Evolutionary conservation across 2,888 invertebrate species (phyloP), one percentile per base, ranked within the genome.

Genomic region (Smittia aterrima): DNA sequence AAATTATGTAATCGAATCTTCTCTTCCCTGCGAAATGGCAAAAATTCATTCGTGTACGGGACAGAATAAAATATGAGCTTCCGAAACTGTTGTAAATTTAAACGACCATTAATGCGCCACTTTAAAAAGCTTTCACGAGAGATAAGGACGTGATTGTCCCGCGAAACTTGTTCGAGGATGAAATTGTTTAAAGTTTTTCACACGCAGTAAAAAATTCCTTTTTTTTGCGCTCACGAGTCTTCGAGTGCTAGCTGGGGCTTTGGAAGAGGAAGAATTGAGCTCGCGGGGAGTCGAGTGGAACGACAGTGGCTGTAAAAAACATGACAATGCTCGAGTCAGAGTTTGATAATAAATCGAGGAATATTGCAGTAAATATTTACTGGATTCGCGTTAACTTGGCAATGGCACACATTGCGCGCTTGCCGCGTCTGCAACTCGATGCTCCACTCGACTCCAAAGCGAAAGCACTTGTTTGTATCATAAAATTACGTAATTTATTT

Each of bases 401-500:
- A 66, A 18, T 66, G 32, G 18, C 32, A 27, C 27, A 27, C 27
- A 27, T n/a, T 66, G 32, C 27, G 13, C n/a, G 16, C 13, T n/a
- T n/a, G n/a, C 24, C 68, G 24, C 13, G 41, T 9, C 25, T n/a
- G 3, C 58, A 6, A 16, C 22, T 58, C 6, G 4, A 20, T 22
- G 18, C 58, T 58, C 18, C 24, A 3, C 47, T 18, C 13, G 9
- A 13, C 18, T 16, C 22, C 6, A 25, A 66, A n/a, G 6, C 1
- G 9, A 25, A 24, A 22, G 24, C 68, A 47, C 68, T 68, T 68
- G 68, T 68, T 68, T 25, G 38, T 68, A 68, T 68, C 68, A 68
- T 68, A 68, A 68, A 68, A 68, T 68, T 68, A 68, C 47, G 68
- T 68, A 68, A 68, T 68, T 68, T 68, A 68, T 68, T 68, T 68